These are phyloP conservation scores for Stramonita haemastoma DNA, from an alignment of 2,888 invertebrate species.

Conservation along the genomic window DNA sequence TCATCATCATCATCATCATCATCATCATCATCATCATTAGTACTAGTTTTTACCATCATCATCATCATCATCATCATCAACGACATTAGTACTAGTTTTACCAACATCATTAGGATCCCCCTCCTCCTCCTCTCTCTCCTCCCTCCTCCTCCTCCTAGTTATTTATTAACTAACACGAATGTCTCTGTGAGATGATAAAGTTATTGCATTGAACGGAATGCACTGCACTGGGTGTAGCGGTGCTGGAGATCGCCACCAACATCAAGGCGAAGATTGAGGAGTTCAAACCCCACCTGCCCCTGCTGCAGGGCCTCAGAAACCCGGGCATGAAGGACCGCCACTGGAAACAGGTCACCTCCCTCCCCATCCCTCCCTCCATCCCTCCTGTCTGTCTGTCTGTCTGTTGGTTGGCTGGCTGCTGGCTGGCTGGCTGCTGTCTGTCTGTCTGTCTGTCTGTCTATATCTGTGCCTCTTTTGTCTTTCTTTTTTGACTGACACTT, in stretches of 20 bases:
- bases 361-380: not conserved
- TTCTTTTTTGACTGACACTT: too few relatives aligned
- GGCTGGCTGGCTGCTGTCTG: not conserved
- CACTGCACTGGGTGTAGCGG: conserved; percentile 63
- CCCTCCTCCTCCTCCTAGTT: too few relatives aligned
- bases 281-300: conserved; percentile 86
- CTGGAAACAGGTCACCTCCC: conserved; percentile 81
- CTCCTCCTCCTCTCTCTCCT: not conserved
- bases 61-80: too few relatives aligned
- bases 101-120: too few relatives aligned
- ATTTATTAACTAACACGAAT: too few relatives aligned
- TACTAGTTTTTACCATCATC: too few relatives aligned
- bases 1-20: too few relatives aligned
- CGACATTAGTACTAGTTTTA: too few relatives aligned
- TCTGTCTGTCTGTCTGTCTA: not conserved
- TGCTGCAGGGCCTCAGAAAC: conserved; percentile 87
- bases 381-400: not conserved
- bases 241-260: conserved; percentile 78
- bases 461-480: not conserved
- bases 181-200: too few relatives aligned
- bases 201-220: too few relatives aligned
- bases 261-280: conserved; percentile 84
- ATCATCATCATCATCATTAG: too few relatives aligned
- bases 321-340: conserved; percentile 91
- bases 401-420: not conserved